A percentile compares a stretch with the other conserved stretches of the same genome.
Evolutionary conservation across 2,797 vertebrate species (phyloP).

Genomic region (Hydrocynus forskahlii): DNA sequence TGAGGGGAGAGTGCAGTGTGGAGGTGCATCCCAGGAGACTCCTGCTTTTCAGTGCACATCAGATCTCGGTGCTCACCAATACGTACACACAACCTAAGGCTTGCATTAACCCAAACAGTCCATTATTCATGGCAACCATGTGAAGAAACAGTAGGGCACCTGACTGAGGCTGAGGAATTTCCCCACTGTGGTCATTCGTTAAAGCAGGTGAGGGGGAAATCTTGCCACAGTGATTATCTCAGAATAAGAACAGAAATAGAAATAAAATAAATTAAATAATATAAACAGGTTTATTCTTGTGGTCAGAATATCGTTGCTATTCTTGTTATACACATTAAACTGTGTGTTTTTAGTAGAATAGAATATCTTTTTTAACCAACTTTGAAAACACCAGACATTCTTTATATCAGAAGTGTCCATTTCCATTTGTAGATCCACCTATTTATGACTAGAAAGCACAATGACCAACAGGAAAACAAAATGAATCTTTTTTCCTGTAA

Average conservation of each 20-base stretch:
- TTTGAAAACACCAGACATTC: no score
- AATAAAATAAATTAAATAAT: no score
- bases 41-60: constrained; percentile 37
- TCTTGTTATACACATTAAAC: neutral
- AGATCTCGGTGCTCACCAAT: constrained; percentile 16
- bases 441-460: no score
- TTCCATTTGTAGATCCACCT: no score
- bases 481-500: no score
- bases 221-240: neutral
- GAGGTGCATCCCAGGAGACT: constrained; percentile 53
- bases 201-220: neutral
- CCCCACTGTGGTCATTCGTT: neutral
- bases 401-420: no score
- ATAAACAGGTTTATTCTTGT: neutral
- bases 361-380: no score
- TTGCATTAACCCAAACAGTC: constrained; percentile 25
- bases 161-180: constrained; percentile 10
- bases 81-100: constrained; percentile 15
- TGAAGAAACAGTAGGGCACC: constrained; percentile 10
- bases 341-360: no score
- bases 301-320: neutral
- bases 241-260: neutral
- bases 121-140: constrained; percentile 2
- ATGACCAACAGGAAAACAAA: no score
- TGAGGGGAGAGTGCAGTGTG: constrained; percentile 45